Conservation (phyloP, 2,113 vertebrate species). For the Tachysurus vachellii region DNA sequence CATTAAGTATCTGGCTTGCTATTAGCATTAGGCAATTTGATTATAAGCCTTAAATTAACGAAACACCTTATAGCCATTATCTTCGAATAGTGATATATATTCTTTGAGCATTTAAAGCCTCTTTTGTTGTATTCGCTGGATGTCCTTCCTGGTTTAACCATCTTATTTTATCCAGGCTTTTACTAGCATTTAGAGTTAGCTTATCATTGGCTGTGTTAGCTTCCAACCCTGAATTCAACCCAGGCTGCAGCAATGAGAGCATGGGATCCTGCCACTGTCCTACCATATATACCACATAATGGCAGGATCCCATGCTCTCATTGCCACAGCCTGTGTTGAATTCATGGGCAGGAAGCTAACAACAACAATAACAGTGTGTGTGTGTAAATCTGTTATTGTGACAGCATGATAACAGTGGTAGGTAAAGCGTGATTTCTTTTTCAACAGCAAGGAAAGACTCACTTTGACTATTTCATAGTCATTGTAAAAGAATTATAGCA, state of each 20-base stretch:
- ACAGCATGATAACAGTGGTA: neutral
- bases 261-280: too few relatives aligned
- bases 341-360: too few relatives aligned
- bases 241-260: too few relatives aligned
- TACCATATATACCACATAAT: too few relatives aligned
- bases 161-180: too few relatives aligned
- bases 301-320: too few relatives aligned
- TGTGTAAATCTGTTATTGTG: neutral
- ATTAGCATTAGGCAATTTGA: conserved; percentile 7
- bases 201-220: too few relatives aligned
- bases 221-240: too few relatives aligned
- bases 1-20: neutral
- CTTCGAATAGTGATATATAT: neutral
- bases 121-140: neutral
- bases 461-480: conserved; percentile 29
- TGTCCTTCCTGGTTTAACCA: too few relatives aligned
- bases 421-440: conserved; percentile 1
- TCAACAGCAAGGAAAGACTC: conserved; percentile 3
- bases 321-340: neutral
- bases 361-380: too few relatives aligned
- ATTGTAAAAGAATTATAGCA: conserved; percentile 7
- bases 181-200: too few relatives aligned
- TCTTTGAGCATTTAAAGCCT: neutral
- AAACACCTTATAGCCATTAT: neutral
- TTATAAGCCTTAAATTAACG: neutral